Evolutionary conservation across 2,797 vertebrate species (phyloP), one percentile per base, ranked within the genome.

Genomic region (Delichon dasypus): DNA sequence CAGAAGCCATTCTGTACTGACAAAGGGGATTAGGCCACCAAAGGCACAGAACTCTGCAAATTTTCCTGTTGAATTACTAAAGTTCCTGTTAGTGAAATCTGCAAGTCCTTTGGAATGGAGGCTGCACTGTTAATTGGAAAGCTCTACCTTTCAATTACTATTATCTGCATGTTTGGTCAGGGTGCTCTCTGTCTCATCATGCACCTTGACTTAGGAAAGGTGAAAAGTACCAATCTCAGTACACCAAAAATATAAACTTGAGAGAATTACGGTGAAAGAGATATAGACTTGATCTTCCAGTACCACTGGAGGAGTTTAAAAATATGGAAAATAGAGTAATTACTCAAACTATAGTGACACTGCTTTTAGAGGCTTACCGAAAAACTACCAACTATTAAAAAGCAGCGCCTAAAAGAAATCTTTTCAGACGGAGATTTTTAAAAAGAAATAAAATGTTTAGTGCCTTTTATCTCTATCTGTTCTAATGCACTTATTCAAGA

Each of bases 401-500:
- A 88, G 76, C 71, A 67, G 79, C 42, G 90, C 89, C 88, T 96
- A 97, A 97, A 95, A 87, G 85, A 94, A 94, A 95, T 95, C 93
- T 97, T 96, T 94, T 95, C 77, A 88, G 96, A 94, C 66, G 75
- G 81, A 92, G 66, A 53, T 76, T 93, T 94, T 96, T 34, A 32
- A 40, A 36, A 89, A 68, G 78, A 89, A 94, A 96, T 94, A 96
- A 97, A 97, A 95, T 95, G 96, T 78, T 66, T 81, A 96, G 90
- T 76, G 92, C 95, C 95, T 97, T 97, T 97, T 97, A 97, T 97
- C 78, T 34, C 89, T 97, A 54, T 96, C 97, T 96, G 93, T 94
- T 97, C 96, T 95, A 97, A 96, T 97, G 95, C 80, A 95, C 95
- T 97, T 97, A 98, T 96, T 97, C 94, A 96, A 97, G 97, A 97